Evolutionary conservation across 2,797 vertebrate genomes (phyloP).

Genomic region (Artibeus lituratus): DNA sequence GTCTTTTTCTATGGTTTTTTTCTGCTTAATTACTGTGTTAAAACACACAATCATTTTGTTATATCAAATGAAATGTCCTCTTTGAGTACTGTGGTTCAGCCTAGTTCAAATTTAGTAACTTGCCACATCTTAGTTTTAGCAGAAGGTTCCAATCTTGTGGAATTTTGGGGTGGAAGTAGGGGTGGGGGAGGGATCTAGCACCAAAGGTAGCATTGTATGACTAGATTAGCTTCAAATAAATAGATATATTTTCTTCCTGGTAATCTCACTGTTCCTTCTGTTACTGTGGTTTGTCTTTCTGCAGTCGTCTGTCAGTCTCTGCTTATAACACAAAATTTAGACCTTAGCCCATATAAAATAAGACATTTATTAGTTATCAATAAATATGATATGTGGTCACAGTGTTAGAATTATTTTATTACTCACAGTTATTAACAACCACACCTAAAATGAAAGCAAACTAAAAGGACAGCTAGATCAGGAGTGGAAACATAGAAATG

Average conservation of each 20-base stretch:
- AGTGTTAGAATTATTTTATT: background rate
- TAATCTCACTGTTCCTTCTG: background rate
- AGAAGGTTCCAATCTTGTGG: conserved; percentile 71
- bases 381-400: background rate
- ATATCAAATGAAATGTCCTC: background rate
- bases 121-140: conserved; percentile 67
- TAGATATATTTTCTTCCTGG: background rate
- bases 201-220: conserved; percentile 26
- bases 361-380: background rate
- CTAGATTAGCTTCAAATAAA: conserved; percentile 63
- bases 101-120: conserved; percentile 47
- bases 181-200: conserved; percentile 32
- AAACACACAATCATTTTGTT: background rate
- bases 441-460: no score
- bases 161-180: background rate
- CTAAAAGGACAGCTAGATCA: no score
- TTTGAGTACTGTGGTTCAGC: conserved; percentile 26
- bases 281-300: background rate
- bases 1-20: background rate
- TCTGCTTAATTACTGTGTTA: conserved; percentile 43
- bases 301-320: background rate
- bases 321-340: background rate
- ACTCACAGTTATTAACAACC: no score
- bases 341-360: background rate
- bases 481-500: no score